Percentiles rank a stretch among this genome's conserved stretches.
Evolutionary conservation across 1,140 invertebrate species (phyloP).

Genomic region (Orussus abietinus): DNA sequence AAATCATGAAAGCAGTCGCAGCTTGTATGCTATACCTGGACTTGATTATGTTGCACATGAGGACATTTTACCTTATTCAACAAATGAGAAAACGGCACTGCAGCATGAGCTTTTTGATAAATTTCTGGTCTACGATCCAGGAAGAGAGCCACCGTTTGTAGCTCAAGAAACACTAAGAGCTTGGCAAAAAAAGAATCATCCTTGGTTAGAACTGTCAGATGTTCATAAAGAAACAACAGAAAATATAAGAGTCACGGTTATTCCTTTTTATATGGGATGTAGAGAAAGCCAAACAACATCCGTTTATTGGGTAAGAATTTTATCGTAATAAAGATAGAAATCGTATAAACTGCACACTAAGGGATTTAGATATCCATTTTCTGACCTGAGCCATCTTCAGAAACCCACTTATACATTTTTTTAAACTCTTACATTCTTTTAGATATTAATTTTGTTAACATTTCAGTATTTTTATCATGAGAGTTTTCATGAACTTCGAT

Average conservation of each 20-base stretch:
- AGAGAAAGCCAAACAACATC: constrained; percentile 82
- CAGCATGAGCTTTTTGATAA: constrained; percentile 96
- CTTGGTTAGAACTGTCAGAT: constrained; percentile 93
- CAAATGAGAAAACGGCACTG: constrained; percentile 77
- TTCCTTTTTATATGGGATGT: constrained; percentile 96
- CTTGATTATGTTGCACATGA: constrained; percentile 96
- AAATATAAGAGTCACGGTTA: constrained; percentile 91
- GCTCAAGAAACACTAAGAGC: constrained; percentile 86
- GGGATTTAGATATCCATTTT: too few species aligned
- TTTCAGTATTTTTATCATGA: too few species aligned
- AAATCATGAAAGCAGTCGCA: constrained; percentile 89
- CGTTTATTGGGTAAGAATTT: constrained; percentile 80
- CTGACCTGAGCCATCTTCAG: too few species aligned
- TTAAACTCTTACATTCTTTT: too few species aligned
- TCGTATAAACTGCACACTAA: too few species aligned
- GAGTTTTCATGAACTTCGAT: too few species aligned
- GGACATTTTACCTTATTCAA: constrained; percentile 85
- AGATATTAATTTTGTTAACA: too few species aligned
- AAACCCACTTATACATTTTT: too few species aligned
- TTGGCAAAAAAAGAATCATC: constrained; percentile 97
- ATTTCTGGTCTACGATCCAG: constrained; percentile 78
- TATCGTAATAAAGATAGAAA: constrained; percentile 3
- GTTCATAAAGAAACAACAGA: constrained; percentile 98
- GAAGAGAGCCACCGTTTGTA: constrained; percentile 82
- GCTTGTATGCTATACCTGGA: constrained; percentile 91